Percentiles rank a stretch among this genome's conserved stretches.
Conservation (phyloP, 2,113 vertebrate genomes). For the Notothenia rossii region DNA sequence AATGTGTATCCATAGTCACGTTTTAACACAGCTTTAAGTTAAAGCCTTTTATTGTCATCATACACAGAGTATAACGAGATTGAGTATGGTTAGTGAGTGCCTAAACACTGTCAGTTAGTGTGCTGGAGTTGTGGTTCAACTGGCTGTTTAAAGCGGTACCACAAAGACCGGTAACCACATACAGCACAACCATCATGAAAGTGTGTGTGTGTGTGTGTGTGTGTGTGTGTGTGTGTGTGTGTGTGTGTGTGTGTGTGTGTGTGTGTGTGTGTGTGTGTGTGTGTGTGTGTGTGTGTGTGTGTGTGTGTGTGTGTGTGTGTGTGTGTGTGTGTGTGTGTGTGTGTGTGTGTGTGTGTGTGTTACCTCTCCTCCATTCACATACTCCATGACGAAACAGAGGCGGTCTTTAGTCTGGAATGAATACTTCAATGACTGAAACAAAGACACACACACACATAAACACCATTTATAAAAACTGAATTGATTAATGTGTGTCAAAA, state of each 20-base stretch:
- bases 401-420: conserved; percentile 99
- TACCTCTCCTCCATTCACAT: conserved; percentile 98
- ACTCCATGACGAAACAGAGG: conserved; percentile 99
- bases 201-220: no score
- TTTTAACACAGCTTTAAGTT: neutral
- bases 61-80: no score
- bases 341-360: conserved; percentile 65
- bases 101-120: conserved; percentile 56
- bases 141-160: conserved; percentile 29
- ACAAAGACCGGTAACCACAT: no score
- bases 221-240: no score
- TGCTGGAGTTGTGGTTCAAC: conserved; percentile 65
- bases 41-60: no score
- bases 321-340: no score
- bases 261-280: no score
- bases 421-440: conserved; percentile 95
- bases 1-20: neutral
- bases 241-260: no score
- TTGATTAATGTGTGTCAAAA: neutral
- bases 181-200: no score
- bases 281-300: no score
- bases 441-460: conserved; percentile 44
- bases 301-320: no score
- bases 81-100: neutral
- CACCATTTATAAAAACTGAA: neutral